Evolutionary conservation across 1,140 invertebrate genomes (phyloP), one percentile per base, ranked within the genome.

Genomic region (Drosophila melanica): DNA sequence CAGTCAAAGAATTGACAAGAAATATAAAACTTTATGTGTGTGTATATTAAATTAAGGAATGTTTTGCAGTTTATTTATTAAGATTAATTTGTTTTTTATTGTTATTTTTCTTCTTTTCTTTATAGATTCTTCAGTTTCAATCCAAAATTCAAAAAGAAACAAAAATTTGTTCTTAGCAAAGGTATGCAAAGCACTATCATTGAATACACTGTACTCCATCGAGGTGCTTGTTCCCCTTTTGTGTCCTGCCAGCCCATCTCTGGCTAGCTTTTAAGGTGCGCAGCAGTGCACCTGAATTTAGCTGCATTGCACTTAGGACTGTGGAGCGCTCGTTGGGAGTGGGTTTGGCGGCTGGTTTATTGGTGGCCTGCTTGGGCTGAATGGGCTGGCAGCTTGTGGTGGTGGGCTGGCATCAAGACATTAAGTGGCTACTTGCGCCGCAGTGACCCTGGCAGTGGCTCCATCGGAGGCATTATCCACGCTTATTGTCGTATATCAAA

Each of bases 401-500:
- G 45, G 57, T 58, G 50, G 50, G 39, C 63, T 48, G 27, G 27
- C 51, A 33, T 51, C 16, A 30, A 23, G 64, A 30, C 78, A 60
- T 76, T 65, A 73, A 81, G 14, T 47, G 39, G 44, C 23, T 41
- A 37, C 16, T 51, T 59, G 53, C 12, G 35, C 39, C 30, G 11
- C 47, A 9, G 14, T 64, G 33, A 62, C 65, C 62, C 37, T 20
- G 20, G 7, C 33, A 41, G n/a, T 51, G 45, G 44, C 60, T 45
- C n/a, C 48, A 58, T 48, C 64, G 44, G 59, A 73, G 60, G 79
- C 70, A 86, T 86, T 86, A 86, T 86, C 81, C 81, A 18, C 74
- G 82, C 82, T 86, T 87, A 81, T 86, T 87, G 82, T 79, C 82
- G 82, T 87, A 79, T 82, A 86, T 86, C 82, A 86, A 76, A 86